Base-by-base conservation (phyloP, 2,113 vertebrate genomes). In the Rhea americana region DNA sequence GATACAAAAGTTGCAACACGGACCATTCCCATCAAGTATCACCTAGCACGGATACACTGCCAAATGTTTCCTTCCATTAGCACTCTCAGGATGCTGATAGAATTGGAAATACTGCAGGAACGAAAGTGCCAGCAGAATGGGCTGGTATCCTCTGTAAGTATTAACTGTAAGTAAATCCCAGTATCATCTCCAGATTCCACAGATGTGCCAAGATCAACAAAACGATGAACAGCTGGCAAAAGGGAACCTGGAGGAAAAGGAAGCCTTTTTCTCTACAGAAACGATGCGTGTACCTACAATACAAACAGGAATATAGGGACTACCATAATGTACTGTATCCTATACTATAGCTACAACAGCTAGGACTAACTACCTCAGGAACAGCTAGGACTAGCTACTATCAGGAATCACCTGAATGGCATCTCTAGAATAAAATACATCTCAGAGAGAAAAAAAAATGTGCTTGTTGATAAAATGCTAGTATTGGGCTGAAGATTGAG, bases 291-390 rank as follows among this genome's bases (percentile, higher is more conserved):
- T 8, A 15, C 21, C 68, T 50, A 11, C 5, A 85, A 75, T 13
- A 70, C 47, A 78, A 61, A 56, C 0, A 66, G 66, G 39, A 56
- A n/a, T 7, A 41, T 2, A 51, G 11, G 26, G 67, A 24, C 14
- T 55, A 20, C 66, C 24, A 32, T 6, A 12, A 32, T 0, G 0
- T n/a, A 10, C 37, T n/a, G 16, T 5, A 30, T n/a, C n/a, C 18
- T 2, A 0, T 2, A 3, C 68, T 63, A 1, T 6, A 30, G 22
- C 15, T 13, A 51, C 63, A 53, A 35, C 66, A 77, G 65, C 32
- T 9, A 8, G 32, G 58, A 37, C 37, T 1, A 11, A 37, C 35
- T 32, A 5, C 59, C 24, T 39, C 45, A 14, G 26, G 15, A 16
- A 21, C 66, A 77, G 65, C 32, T 9, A 8, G 32, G 58, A 37